Evolutionary conservation across 2,888 invertebrate genomes (phyloP), one percentile per base, ranked within the genome.

Genomic region (Unio pictorum): DNA sequence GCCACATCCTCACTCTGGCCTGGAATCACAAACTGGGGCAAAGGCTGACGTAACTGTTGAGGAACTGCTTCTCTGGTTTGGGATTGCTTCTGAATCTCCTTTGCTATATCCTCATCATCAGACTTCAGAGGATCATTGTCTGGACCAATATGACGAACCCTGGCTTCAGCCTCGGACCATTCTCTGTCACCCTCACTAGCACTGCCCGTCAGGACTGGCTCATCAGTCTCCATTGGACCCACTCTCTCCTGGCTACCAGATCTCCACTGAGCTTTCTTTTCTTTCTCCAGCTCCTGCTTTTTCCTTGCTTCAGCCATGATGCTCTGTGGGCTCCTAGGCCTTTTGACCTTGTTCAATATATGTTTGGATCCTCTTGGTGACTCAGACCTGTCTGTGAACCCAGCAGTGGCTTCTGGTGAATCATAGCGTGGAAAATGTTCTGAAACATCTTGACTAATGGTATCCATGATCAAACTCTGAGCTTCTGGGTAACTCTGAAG

Each of bases 1-100:
- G 79, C 72, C 69, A 80, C 80, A 73, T 82, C 81, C 70, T 79
- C 80, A 58, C 74, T 79, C 59, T 82, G 76, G 55, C 81, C 79
- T n/a, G 84, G 81, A 70, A 81, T 71, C 17, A 81, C 76, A 72
- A 81, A 78, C 45, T 81, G 79, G 11, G 81, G 79, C 23, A 78
- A 69, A 55, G 75, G 74, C 58, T 74, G 45, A 2, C 45, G 15
- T 45, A 45, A 45, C 45, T 45, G 45, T 45, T 45, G 45, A 45
- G 45, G 45, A 45, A 45, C 45, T 45, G 45, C 45, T 15, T 3
- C 45, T 45, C 45, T 45, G 45, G 45, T 11, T 45, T 11, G 45
- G 45, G 45, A 15, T 45, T 45, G 45, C 55, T 28, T 56, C 26
- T 30, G 58, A 45, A 34, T 71, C 17, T 63, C 59, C 61, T 68